A percentile compares a stretch with the other conserved stretches of the same genome.
phyloP scores from a whole-genome alignment of 2,113 vertebrate species.

The Phycodurus eques region DNA sequence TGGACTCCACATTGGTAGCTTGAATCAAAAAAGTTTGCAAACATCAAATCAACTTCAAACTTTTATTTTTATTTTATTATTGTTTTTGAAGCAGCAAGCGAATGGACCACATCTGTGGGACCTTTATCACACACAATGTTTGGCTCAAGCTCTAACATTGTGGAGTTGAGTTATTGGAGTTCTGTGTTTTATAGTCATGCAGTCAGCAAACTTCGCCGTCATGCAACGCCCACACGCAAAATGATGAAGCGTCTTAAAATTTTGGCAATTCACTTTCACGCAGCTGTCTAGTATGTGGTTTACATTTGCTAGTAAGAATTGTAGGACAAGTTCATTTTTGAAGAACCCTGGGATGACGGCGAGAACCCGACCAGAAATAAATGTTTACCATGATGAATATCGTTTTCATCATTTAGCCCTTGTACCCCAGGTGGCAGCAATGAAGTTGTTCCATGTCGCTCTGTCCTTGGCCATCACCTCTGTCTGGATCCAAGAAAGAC shows the following conservation, averaged over 20 bases:
- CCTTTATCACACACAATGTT: slow-evolving; percentile 4
- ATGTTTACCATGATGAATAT: neutral
- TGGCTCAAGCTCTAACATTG: neutral
- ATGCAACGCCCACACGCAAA: neutral
- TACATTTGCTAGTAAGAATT: neutral
- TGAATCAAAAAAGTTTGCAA: neutral
- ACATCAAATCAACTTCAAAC: neutral
- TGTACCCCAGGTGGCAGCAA: neutral
- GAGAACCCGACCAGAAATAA: neutral
- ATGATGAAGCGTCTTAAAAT: neutral
- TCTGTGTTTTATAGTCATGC: neutral
- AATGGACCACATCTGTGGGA: slow-evolving; percentile 5
- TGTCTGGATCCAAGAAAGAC: no score
- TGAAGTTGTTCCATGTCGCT: no score
- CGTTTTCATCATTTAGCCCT: neutral
- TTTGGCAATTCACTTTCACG: neutral
- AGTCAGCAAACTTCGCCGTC: neutral
- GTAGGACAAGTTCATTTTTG: neutral
- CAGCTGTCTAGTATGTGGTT: neutral
- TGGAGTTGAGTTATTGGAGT: neutral
- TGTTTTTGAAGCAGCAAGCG: neutral
- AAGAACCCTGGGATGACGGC: neutral
- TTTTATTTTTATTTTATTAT: neutral
- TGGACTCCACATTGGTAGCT: no score
- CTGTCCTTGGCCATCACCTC: no score